A percentile compares a stretch with the other conserved stretches of the same genome.
Conservation (phyloP, 2,113 vertebrate genomes). For the Plestiodon gilberti region DNA sequence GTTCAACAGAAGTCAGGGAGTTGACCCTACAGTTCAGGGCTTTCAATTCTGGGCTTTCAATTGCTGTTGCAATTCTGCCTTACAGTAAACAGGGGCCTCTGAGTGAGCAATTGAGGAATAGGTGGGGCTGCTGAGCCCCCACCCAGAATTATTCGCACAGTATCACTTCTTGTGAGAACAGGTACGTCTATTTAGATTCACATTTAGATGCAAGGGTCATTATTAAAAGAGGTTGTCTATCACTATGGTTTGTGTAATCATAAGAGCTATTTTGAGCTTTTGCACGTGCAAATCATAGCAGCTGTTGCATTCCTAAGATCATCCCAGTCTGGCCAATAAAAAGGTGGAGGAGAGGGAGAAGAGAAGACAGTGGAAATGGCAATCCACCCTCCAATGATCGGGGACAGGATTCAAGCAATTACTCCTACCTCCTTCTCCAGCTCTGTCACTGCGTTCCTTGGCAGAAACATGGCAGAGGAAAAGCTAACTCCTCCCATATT, state of each 20-base stretch:
- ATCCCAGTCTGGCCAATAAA: too few relatives aligned
- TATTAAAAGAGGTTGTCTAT: too few relatives aligned
- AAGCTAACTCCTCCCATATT: too few relatives aligned
- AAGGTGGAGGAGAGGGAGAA: too few relatives aligned
- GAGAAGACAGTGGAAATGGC: too few relatives aligned
- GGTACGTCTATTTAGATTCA: background rate
- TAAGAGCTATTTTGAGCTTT: background rate
- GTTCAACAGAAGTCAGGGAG: background rate
- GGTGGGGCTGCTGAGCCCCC: background rate
- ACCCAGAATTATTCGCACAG: background rate
- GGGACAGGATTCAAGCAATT: too few relatives aligned
- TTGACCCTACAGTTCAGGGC: background rate
- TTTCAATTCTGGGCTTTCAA: too few relatives aligned
- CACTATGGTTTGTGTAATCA: background rate
- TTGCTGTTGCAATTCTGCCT: background rate
- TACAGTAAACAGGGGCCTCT: background rate
- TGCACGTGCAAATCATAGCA: background rate
- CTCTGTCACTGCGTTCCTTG: too few relatives aligned
- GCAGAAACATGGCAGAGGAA: too few relatives aligned
- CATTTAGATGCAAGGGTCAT: too few relatives aligned
- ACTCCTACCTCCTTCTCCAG: too few relatives aligned
- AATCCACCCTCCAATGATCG: too few relatives aligned
- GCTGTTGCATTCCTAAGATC: background rate
- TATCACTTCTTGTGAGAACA: background rate
- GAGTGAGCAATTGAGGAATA: background rate